These are phyloP conservation scores for Pristionchus arcanus DNA, from an alignment of 2,888 invertebrate genomes.

Conservation along the genomic window DNA sequence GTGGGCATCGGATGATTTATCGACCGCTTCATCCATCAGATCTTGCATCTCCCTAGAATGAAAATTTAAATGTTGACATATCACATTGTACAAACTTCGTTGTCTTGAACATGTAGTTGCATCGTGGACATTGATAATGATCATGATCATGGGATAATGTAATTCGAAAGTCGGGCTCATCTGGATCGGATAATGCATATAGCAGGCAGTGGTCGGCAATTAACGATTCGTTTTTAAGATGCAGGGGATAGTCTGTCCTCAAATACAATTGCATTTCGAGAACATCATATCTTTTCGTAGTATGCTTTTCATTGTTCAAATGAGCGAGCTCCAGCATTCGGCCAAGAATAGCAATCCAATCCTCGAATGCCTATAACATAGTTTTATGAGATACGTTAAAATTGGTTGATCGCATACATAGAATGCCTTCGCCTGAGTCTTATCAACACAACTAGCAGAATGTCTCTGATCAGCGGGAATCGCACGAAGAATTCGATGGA, in stretches of 20 bases:
- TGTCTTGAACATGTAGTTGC: not conserved
- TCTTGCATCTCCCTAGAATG: not conserved
- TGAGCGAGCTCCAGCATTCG: not conserved
- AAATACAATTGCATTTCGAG: no score
- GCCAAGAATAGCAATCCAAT: not conserved
- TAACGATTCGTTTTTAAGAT: not conserved
- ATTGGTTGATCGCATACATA: not conserved
- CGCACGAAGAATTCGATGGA: not conserved
- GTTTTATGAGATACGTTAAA: not conserved
- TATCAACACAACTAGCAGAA: not conserved
- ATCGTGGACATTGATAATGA: not conserved
- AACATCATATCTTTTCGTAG: not conserved
- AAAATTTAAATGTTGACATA: not conserved
- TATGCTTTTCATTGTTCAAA: not conserved
- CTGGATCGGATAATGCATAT: not conserved
- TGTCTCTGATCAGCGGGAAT: not conserved
- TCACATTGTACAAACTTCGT: not conserved
- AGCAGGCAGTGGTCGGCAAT: not conserved
- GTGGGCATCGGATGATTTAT: not conserved
- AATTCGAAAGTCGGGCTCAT: not conserved
- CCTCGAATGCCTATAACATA: not conserved
- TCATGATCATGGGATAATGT: not conserved
- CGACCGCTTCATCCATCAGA: not conserved
- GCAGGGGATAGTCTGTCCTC: not conserved
- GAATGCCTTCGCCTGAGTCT: no score